Conservation (phyloP, 2,888 invertebrate species). For the Lepidocyrtoides sp. region DNA sequence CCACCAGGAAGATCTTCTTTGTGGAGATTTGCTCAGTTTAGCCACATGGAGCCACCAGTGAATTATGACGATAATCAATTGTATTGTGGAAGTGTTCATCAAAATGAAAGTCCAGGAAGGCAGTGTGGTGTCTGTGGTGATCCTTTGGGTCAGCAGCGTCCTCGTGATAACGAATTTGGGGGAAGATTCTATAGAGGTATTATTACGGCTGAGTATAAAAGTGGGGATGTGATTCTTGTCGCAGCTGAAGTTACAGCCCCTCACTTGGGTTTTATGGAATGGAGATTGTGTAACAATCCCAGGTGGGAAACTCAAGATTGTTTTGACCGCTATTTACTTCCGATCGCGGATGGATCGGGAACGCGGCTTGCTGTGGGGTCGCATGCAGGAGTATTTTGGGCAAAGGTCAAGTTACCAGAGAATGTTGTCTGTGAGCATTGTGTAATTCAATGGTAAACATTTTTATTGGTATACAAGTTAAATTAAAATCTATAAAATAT, state of each 20-base stretch:
- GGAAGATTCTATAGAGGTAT: constrained; percentile 78
- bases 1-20: constrained; percentile 77
- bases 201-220: constrained; percentile 39
- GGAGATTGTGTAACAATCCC: constrained; percentile 69
- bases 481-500: no score
- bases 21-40: constrained; percentile 76
- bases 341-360: constrained; percentile 85
- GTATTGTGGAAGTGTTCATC: constrained; percentile 60
- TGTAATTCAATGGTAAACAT: constrained; percentile 76
- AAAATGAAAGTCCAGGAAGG: constrained; percentile 54
- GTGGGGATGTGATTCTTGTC: constrained; percentile 60
- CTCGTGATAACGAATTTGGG: constrained; percentile 77
- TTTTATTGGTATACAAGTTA: background rate
- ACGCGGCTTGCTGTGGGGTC: constrained; percentile 85
- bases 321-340: constrained; percentile 67
- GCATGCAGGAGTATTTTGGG: constrained; percentile 70
- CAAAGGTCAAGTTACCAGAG: constrained; percentile 82
- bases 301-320: constrained; percentile 69
- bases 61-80: constrained; percentile 80
- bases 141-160: constrained; percentile 67
- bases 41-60: constrained; percentile 51
- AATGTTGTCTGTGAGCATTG: constrained; percentile 83
- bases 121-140: constrained; percentile 84
- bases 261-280: constrained; percentile 73
- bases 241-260: constrained; percentile 57